Conservation (phyloP, 2,113 vertebrate species). For the Tricholaema leucomelas region DNA sequence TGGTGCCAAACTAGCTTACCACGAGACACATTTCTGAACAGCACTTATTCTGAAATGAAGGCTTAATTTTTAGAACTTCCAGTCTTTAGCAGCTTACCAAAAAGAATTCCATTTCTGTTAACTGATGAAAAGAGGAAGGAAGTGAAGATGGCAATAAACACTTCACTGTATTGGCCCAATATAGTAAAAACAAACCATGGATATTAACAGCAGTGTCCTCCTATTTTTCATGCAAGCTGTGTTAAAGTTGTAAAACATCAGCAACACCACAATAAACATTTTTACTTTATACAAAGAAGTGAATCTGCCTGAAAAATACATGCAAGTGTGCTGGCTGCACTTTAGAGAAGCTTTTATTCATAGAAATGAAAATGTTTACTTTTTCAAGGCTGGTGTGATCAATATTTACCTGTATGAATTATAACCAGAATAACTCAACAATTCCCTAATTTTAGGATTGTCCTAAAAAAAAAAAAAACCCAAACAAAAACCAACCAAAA, state of each 20-base stretch:
- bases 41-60: background rate
- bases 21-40: background rate
- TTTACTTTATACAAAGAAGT: slow-evolving; percentile 33
- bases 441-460: background rate
- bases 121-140: background rate
- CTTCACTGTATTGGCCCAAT: background rate
- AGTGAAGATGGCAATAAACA: background rate
- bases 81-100: background rate
- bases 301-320: slow-evolving; percentile 44
- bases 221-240: slow-evolving; percentile 24
- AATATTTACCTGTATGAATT: background rate
- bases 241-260: background rate
- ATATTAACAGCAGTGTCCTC: background rate
- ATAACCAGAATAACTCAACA: background rate
- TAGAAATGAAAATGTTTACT: slow-evolving; percentile 12
- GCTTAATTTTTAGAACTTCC: background rate
- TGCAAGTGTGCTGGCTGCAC: slow-evolving; percentile 14
- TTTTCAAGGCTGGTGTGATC: slow-evolving; percentile 16
- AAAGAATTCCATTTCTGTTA: background rate
- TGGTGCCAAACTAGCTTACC: background rate
- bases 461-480: background rate
- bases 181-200: background rate
- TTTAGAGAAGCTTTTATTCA: slow-evolving; percentile 22
- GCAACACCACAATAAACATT: slow-evolving; percentile 5
- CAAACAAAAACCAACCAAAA: background rate